phyloP scores from a whole-genome alignment of 2,113 vertebrate genomes.

The Lampris incognitus region DNA sequence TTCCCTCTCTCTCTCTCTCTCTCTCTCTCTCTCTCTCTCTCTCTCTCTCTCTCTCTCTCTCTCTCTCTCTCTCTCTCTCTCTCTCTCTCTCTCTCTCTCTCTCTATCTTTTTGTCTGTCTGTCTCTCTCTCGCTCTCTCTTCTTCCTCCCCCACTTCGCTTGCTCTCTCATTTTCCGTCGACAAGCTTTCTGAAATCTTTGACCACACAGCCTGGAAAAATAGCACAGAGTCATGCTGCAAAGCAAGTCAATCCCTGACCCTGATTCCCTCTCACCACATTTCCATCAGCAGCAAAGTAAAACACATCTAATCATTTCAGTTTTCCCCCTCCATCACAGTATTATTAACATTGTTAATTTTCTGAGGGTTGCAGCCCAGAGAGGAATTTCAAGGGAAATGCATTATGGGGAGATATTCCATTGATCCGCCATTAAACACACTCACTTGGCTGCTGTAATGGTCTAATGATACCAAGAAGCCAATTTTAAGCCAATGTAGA shows the following conservation, averaged over 20 bases:
- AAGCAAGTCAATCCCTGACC: conserved; percentile 85
- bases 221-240: conserved; percentile 83
- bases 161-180: conserved; percentile 78
- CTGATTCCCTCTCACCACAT: conserved; percentile 85
- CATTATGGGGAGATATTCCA: conserved; percentile 81
- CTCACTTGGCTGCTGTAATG: conserved; percentile 71
- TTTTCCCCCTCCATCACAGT: conserved; percentile 83
- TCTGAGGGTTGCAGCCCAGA: conserved; percentile 78
- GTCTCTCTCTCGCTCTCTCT: conserved; percentile 59
- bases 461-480: conserved; percentile 70
- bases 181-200: conserved; percentile 78
- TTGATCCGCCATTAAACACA: conserved; percentile 80
- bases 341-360: conserved; percentile 85
- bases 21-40: background rate
- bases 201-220: conserved; percentile 86
- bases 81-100: conserved; percentile 17
- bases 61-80: background rate
- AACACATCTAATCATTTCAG: conserved; percentile 86
- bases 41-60: background rate
- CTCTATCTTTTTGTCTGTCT: conserved; percentile 49
- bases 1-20: conserved; percentile 4
- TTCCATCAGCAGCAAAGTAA: conserved; percentile 84
- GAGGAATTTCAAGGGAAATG: conserved; percentile 82
- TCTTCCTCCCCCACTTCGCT: conserved; percentile 65
- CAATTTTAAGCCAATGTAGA: conserved; percentile 76